These are phyloP conservation scores for Creontiades dilutus DNA, from an alignment of 2,888 invertebrate genomes.

Conservation along the genomic window DNA sequence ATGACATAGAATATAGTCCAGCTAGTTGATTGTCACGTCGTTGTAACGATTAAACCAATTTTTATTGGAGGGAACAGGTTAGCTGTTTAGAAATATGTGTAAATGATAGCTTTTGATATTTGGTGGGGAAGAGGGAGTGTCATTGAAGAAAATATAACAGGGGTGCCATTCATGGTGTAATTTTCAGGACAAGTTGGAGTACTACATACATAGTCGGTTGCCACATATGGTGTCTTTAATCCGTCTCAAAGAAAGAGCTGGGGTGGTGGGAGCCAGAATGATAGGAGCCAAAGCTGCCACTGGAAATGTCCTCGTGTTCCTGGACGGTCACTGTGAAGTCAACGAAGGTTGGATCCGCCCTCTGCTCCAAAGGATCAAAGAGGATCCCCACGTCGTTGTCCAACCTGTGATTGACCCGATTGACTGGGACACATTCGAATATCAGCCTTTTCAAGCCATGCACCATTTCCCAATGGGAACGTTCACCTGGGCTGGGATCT, in stretches of 20 bases:
- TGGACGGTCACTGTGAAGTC: conserved; percentile 95
- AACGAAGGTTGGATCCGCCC: conserved; percentile 81
- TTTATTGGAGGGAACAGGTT: no score
- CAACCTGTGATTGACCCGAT: conserved; percentile 80
- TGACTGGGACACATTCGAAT: conserved; percentile 78
- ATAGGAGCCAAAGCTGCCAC: conserved; percentile 90
- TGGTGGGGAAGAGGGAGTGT: no score
- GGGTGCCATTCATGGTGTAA: neutral
- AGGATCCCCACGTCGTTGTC: conserved; percentile 76
- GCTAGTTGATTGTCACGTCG: no score
- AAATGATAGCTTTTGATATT: no score
- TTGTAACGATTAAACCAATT: no score
- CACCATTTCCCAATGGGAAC: conserved; percentile 82
- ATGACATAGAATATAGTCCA: no score
- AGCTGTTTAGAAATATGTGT: no score
- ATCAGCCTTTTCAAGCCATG: conserved; percentile 76
- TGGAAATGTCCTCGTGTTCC: conserved; percentile 90
- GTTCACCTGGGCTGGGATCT: conserved; percentile 93
- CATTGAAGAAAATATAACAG: neutral
- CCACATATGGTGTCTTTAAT: conserved; percentile 87
- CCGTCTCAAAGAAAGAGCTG: conserved; percentile 85
- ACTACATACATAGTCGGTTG: conserved; percentile 87
- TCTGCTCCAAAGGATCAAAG: conserved; percentile 78
- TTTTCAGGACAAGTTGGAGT: conserved; percentile 84
- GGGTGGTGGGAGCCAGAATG: conserved; percentile 92